phyloP scores from a whole-genome alignment of 2,113 vertebrate genomes.

The Thamnaconus septentrionalis region DNA sequence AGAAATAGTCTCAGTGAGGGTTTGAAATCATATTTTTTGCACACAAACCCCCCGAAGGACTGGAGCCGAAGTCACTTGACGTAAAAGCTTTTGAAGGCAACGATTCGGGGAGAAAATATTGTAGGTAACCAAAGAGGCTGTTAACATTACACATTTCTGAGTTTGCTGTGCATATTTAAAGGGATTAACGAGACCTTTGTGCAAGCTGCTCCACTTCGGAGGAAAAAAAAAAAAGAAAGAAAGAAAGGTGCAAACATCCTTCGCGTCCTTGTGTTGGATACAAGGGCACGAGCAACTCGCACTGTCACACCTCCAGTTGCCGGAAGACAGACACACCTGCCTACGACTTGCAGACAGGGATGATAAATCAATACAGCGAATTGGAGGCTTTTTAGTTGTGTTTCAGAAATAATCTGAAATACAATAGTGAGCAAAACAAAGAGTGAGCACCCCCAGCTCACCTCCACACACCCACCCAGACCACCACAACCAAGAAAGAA shows the following conservation, averaged over 20 bases:
- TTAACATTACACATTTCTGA: too few species aligned
- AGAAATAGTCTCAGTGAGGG: constrained; percentile 32
- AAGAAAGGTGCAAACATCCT: too few species aligned
- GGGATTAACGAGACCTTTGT: too few species aligned
- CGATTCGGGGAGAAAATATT: neutral
- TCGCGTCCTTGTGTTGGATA: too few species aligned
- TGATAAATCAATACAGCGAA: constrained; percentile 59
- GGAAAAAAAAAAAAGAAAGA: too few species aligned
- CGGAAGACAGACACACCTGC: constrained; percentile 62
- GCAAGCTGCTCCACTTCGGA: too few species aligned
- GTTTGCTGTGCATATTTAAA: too few species aligned
- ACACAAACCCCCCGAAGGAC: neutral
- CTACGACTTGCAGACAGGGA: constrained; percentile 69
- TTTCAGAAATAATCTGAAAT: neutral
- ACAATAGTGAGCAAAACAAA: neutral
- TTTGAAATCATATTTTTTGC: constrained; percentile 35
- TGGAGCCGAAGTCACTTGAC: constrained; percentile 7
- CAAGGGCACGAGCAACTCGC: too few species aligned
- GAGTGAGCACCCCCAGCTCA: too few species aligned
- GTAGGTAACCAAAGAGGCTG: too few species aligned
- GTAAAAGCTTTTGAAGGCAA: constrained; percentile 7
- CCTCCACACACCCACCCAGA: too few species aligned
- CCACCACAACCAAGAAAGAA: too few species aligned
- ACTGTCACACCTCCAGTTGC: constrained; percentile 49
- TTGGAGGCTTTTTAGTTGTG: constrained; percentile 43